Conservation (phyloP, 1,140 invertebrate species). For the Papilio dardanus region DNA sequence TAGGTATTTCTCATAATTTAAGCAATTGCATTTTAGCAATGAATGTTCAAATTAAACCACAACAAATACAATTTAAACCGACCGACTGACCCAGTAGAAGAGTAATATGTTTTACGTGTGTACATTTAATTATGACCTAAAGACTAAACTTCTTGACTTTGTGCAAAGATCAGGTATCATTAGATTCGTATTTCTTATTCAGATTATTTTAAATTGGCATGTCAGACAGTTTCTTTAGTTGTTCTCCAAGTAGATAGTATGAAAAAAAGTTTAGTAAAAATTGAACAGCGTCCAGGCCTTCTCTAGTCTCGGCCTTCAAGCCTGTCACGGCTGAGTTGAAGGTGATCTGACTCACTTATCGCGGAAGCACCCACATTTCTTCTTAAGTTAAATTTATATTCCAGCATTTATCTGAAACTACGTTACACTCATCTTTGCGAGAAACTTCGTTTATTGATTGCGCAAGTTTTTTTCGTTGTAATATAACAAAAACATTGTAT, state of each 20-base stretch:
- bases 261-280: conserved; percentile 1
- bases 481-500: background rate
- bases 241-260: no score
- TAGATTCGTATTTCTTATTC: no score
- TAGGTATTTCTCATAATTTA: background rate
- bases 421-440: no score
- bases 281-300: background rate
- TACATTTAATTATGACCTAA: no score
- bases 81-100: no score
- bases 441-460: background rate
- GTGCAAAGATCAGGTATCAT: no score
- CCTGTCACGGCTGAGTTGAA: conserved; percentile 54
- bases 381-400: conserved; percentile 37
- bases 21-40: background rate
- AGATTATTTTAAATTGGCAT: no score
- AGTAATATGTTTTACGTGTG: no score
- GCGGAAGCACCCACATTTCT: conserved; percentile 52
- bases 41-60: no score
- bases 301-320: conserved; percentile 48
- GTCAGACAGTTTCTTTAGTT: no score
- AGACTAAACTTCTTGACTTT: no score
- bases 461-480: background rate
- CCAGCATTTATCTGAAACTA: background rate
- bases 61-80: no score
- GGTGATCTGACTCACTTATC: conserved; percentile 54